These are phyloP conservation scores for Ranitomeya variabilis DNA, from an alignment of 2,113 vertebrate species.

Conservation along the genomic window DNA sequence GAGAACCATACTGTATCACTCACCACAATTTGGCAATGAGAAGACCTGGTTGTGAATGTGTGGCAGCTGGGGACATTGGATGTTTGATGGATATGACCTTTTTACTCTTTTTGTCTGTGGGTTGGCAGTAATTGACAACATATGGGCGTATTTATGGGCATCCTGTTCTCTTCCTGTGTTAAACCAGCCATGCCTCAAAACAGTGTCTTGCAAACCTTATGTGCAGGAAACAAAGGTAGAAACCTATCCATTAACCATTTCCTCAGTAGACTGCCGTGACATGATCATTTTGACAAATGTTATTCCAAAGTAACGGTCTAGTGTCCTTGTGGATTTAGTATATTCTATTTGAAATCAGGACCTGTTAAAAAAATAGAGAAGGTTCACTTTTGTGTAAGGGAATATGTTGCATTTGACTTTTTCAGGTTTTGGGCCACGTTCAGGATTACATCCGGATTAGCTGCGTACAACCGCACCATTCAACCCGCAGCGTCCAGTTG, in stretches of 20 bases:
- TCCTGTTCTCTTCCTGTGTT: constrained; percentile 58
- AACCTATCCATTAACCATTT: constrained; percentile 23
- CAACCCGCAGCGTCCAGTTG: no score
- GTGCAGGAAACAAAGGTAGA: constrained; percentile 42
- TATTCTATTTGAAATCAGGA: not conserved
- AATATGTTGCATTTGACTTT: not conserved
- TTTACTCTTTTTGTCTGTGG: not conserved
- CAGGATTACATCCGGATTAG: no score
- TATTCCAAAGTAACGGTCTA: not conserved
- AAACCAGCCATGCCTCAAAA: constrained; percentile 26
- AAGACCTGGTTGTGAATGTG: not conserved
- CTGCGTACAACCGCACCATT: not conserved
- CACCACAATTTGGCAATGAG: not conserved
- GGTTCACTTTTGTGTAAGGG: not conserved
- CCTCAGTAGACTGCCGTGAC: not conserved
- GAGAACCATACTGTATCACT: not conserved
- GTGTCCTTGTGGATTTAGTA: no score
- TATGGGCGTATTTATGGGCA: constrained; percentile 29
- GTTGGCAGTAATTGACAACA: not conserved
- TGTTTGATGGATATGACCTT: constrained; percentile 5
- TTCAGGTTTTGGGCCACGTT: not conserved
- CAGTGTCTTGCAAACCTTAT: constrained; percentile 10
- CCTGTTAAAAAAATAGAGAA: not conserved
- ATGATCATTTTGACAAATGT: constrained; percentile 16
- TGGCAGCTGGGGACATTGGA: not conserved